Evolutionary conservation across 2,113 vertebrate genomes (phyloP), one percentile per base, ranked within the genome.

Genomic region (Tupaia tana): DNA sequence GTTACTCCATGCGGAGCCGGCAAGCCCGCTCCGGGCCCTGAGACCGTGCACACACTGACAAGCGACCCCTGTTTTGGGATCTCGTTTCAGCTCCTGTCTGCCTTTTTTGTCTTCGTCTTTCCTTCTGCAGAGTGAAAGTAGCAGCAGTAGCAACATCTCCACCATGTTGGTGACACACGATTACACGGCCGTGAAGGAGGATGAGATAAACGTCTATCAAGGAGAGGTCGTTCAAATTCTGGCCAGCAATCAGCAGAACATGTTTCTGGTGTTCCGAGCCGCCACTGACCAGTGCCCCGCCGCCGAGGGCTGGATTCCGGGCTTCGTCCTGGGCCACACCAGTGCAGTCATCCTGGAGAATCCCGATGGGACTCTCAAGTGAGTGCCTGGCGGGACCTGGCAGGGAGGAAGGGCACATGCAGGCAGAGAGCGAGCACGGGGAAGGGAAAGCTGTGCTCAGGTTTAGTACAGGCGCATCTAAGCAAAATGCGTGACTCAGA

Each of bases 211-310:
- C 97, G 99, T 99, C 97, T 98, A 97, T 98, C 99, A 99, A 98
- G 99, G 99, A 97, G 99, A 99, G 98, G 99, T 99, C 98, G 99
- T 99, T 98, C 99, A 99, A 98, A 99, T 99, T 98, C 98, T 99
- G 98, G 99, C 99, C 99, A 99, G 99, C 99, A 99, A 99, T 98
- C 99, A 99, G 98, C 99, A 99, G 98, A 99, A 99, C 99, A 99
- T 99, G 99, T 99, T 99, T 98, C 99, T 99, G 99, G 99, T 99
- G 98, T 99, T 99, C 98, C 99, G 99, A 97, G 99, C 99, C 97
- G 99, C 99, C 96, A 99, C 99, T 14, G 99, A 99, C 98, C 99
- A 99, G 96, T 99, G 99, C 98, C 99, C 99, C 1, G 99, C 99
- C 70, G 99, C 99, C 43, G 99, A 99, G 99, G 99, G 99, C 99